Percentiles rank a stretch among this genome's conserved stretches.
Conservation (phyloP, 2,888 invertebrate species). For the Lucinisca nassula region DNA sequence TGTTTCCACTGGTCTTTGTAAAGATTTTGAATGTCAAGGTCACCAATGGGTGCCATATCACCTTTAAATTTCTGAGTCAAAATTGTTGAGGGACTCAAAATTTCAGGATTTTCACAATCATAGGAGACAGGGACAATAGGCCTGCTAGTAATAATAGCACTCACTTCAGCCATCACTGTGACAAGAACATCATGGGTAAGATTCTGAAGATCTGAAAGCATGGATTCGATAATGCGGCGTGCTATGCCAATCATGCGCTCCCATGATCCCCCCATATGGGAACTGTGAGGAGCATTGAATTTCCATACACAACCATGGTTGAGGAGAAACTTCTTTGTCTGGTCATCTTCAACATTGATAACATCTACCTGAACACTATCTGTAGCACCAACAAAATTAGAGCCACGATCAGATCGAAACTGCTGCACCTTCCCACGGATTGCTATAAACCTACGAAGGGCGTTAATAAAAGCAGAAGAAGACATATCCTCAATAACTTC, state of each 20-base stretch:
- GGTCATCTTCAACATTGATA: conserved; percentile 58
- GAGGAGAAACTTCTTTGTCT: conserved; percentile 27
- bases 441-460: conserved; percentile 57
- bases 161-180: conserved; percentile 62
- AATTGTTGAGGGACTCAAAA: conserved; percentile 49
- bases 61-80: too few relatives aligned
- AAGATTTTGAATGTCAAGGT: conserved; percentile 25
- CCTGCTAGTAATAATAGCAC: conserved; percentile 58
- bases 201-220: conserved; percentile 28
- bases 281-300: too few relatives aligned
- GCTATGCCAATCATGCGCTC: conserved; percentile 63
- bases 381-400: conserved; percentile 68
- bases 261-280: conserved; percentile 66
- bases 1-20: conserved; percentile 51
- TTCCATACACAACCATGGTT: conserved; percentile 49
- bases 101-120: conserved; percentile 53
- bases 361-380: conserved; percentile 39
- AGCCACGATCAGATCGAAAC: conserved; percentile 58
- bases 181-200: conserved; percentile 63
- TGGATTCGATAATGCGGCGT: conserved; percentile 56
- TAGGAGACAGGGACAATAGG: conserved; percentile 53
- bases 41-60: conserved; percentile 24
- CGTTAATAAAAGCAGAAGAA: conserved; percentile 65
- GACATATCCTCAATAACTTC: conserved; percentile 64
- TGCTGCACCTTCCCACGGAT: conserved; percentile 50